Conservation (phyloP, 37 sponge, comb jelly and placozoan genomes). For the Hexactinellida sp. region DNA sequence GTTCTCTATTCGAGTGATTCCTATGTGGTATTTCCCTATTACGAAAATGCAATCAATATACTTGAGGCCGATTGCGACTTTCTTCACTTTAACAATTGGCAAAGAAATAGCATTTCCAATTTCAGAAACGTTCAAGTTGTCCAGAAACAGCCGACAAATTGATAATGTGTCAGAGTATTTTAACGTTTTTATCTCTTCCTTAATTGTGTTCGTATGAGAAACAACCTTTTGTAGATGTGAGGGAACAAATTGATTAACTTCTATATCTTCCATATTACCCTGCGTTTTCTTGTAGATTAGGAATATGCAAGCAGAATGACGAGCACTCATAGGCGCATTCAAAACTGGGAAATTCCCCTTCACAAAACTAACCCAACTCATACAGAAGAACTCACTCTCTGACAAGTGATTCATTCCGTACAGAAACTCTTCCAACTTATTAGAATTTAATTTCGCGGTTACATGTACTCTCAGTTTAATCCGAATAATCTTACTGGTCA, state of each 20-base stretch:
- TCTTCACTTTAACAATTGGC: background rate
- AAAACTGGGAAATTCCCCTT: background rate
- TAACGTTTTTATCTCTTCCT: background rate
- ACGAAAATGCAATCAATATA: background rate
- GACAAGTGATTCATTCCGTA: background rate
- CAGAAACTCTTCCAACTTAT: background rate
- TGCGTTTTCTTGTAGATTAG: background rate
- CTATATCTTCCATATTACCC: background rate
- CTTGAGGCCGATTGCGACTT: background rate
- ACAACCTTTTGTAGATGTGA: background rate
- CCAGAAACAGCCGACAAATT: background rate
- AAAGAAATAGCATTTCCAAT: slow-evolving; percentile 14
- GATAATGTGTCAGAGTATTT: background rate
- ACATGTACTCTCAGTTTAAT: background rate
- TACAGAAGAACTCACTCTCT: background rate
- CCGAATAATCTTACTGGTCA: background rate
- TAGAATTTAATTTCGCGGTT: background rate
- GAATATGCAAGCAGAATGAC: background rate
- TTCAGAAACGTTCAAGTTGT: background rate
- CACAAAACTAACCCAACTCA: background rate
- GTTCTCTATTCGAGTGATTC: background rate
- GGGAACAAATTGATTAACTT: background rate
- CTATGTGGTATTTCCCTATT: background rate
- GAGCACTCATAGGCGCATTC: background rate
- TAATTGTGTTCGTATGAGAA: background rate